Evolutionary conservation across 2,113 vertebrate species (phyloP), one percentile per base, ranked within the genome.

Genomic region (Sisor rabdophorus): DNA sequence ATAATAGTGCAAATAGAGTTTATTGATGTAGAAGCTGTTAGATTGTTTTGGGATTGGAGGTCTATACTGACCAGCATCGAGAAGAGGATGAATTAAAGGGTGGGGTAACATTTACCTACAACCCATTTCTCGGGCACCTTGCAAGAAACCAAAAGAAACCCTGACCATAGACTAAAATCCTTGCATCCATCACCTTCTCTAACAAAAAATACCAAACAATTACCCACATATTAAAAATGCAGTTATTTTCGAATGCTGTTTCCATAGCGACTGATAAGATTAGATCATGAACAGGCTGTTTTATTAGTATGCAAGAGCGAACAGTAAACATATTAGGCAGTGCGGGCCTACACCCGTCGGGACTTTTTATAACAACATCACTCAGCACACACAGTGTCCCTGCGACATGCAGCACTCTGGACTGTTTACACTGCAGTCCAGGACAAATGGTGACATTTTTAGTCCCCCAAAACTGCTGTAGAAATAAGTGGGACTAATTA

Each of bases 401-500:
- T 26, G 3, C 11, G 32, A 64, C 20, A 16, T 6, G 11, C n/a
- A 24, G 64, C 4, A 26, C 2, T 24, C 11, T 0, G 7, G 40
- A 48, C 28, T 32, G 69, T 71, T 71, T 36, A n/a, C 47, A 30
- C 13, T 4, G n/a, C 16, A 11, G 11, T 11, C 32, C 54, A 30
- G 4, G 20, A 55, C 50, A 73, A 55, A 67, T 36, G 16, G 19
- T 47, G 53, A 55, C 47, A 10, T 19, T 70, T 44, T 60, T 44
- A 44, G 68, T 48, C 36, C 61, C 28, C 26, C n/a, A 32, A 30
- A n/a, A 9, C 63, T 70, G 5, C 78, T 60, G 20, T 19, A 30
- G 4, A 58, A 69, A 32, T 24, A 19, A 70, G 17, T 22, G 6
- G 44, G 28, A 61, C 54, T 36, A 63, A 82, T 78, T 36, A 71